Evolutionary conservation across 1,140 invertebrate genomes (phyloP), one percentile per base, ranked within the genome.

Genomic region (Vanessa atalanta): DNA sequence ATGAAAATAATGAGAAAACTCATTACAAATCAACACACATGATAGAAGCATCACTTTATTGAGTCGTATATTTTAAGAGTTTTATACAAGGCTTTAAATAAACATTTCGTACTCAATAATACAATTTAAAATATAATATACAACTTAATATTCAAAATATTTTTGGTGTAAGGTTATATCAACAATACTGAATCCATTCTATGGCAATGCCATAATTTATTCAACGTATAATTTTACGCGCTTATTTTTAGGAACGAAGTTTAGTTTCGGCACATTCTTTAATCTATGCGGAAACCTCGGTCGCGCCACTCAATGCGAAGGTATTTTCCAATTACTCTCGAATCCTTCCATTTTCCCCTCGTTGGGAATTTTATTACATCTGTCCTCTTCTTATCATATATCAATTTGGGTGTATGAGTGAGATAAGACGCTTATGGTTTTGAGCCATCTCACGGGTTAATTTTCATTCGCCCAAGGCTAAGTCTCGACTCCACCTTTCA

Each of bases 281-380:
- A 76, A 14, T 84, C 82, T 84, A 65, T 78, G 77, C 53, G 53
- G 72, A 80, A 83, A 84, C 82, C 82, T 82, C 83, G 82, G 83
- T 77, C 82, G 80, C 79, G 77, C 76, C 77, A 84, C 78, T 85
- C 83, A 83, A 83, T 85, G 82, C 64, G 79, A 82, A 83, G 80
- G 83, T 82, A 85, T 83, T 85, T 81, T 85, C 80, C 83, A 85
- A 85, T 85, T 85, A 85, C 83, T 83, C 83, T 83, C 79, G 77
- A 85, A 85, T 85, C 83, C 83, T 85, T 85, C 82, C 80, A 83
- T 85, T 81, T 83, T 82, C 80, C 79, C 80, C 82, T 83, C 75
- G 66, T 77, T 78, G 79, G 72, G 78, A 84, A 84, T 82, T 84
- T 84, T 85, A 85, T 83, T 81, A 79, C 73, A 37, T 65, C 81